Conservation (phyloP, 2,888 invertebrate species). For the Ochropleura leucogaster region DNA sequence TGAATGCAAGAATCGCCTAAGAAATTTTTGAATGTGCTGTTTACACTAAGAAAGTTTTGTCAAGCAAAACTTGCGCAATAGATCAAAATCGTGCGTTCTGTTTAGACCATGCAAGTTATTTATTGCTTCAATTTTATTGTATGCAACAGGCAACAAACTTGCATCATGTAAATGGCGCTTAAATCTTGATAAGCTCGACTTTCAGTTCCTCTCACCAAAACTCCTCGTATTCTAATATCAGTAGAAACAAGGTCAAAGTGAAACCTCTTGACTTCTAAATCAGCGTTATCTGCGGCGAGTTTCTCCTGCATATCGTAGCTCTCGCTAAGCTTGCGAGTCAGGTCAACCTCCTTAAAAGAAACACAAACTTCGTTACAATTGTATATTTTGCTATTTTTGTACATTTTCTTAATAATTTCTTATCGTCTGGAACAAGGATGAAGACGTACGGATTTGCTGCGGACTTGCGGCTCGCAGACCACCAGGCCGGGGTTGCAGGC, state of each 20-base stretch:
- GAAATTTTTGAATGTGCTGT: no score
- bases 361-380: conserved; percentile 58
- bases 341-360: conserved; percentile 84
- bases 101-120: no score
- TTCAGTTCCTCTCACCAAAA: neutral
- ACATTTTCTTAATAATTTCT: conserved; percentile 19
- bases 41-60: no score
- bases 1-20: no score
- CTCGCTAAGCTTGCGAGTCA: conserved; percentile 91
- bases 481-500: conserved; percentile 52
- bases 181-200: neutral
- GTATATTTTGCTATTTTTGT: conserved; percentile 54
- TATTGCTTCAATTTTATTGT: no score
- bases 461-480: conserved; percentile 68
- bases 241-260: conserved; percentile 27
- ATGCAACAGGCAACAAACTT: no score
- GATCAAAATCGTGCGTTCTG: no score
- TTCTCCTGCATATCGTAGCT: conserved; percentile 93
- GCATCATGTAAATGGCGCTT: no score
- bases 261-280: conserved; percentile 92
- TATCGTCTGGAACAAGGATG: conserved; percentile 49
- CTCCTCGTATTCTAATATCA: neutral
- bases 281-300: conserved; percentile 92
- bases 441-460: conserved; percentile 86
- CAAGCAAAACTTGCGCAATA: no score